phyloP scores from a whole-genome alignment of 1,140 invertebrate species.

The Drosophila subobscura region DNA sequence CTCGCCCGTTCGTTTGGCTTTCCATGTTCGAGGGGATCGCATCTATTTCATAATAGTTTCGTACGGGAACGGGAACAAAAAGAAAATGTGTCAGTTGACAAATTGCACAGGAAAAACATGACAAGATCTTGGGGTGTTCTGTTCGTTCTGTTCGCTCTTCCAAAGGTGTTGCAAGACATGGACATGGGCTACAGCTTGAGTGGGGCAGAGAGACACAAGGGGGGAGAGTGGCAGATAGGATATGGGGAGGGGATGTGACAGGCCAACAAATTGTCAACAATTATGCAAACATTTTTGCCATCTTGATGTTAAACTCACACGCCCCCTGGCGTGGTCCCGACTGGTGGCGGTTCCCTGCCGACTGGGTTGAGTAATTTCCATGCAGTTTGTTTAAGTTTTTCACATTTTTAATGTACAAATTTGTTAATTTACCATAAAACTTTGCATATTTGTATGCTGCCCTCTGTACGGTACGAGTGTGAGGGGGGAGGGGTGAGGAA shows the following conservation, averaged over 20 bases:
- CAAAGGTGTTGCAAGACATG: slow-evolving; percentile 76
- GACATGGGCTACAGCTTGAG: neutral
- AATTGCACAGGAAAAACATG: slow-evolving; percentile 83
- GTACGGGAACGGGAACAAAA: slow-evolving; percentile 27
- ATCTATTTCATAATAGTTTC: slow-evolving; percentile 64
- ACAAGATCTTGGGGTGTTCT: slow-evolving; percentile 61
- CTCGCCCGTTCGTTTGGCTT: slow-evolving; percentile 1
- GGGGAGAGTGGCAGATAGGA: neutral
- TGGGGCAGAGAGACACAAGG: neutral
- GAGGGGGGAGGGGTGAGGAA: neutral
- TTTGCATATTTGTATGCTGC: slow-evolving; percentile 73
- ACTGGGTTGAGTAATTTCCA: slow-evolving; percentile 71
- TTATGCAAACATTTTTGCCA: slow-evolving; percentile 78
- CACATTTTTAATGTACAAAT: slow-evolving; percentile 83
- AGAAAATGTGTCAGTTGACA: slow-evolving; percentile 78
- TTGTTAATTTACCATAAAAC: slow-evolving; percentile 83
- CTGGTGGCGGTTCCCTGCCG: no score
- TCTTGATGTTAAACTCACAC: slow-evolving; percentile 32
- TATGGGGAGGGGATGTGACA: slow-evolving; percentile 38
- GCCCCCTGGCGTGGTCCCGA: neutral
- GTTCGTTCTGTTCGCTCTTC: slow-evolving; percentile 11
- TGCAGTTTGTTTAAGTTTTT: slow-evolving; percentile 78
- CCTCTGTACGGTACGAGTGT: neutral
- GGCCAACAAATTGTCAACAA: slow-evolving; percentile 76
- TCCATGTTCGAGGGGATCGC: slow-evolving; percentile 22